Base-by-base conservation (phyloP, 1,140 invertebrate genomes). In the Bombus affinis region DNA sequence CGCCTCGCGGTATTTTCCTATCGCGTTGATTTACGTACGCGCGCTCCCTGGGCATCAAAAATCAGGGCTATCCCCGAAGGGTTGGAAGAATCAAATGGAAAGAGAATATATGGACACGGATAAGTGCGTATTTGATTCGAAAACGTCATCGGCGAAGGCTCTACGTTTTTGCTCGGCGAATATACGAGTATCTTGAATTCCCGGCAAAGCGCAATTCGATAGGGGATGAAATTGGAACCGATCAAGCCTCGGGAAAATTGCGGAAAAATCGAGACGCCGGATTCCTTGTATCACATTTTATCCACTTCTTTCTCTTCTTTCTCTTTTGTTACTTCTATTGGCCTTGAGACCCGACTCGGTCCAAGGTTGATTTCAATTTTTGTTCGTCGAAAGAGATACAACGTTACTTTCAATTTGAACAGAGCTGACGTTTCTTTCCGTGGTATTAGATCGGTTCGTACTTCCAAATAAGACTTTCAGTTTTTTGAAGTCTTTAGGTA, bases 21-120 rank as follows among this genome's bases (percentile, higher is more conserved):
- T 83, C 37, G 28, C 62, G 28, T 42, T 59, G 72, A 32, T 44
- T 76, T 83, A 76, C 28, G 53, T 76, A 75, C 10, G 53, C 25
- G 18, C 35, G 35, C 62, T 83, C 28, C 1, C 28, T 59, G n/a
- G 28, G 2, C 75, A 83, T 70, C 74, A 32, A 32, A 66, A 68
- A 83, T 68, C 59, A 13, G 32, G 22, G n/a, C 18, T 59, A 87
- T 84, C 80, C 85, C 88, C 86, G 59, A 77, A 90, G 85, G 71
- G 76, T 65, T 47, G 70, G 62, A 77, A 70, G 53, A 88, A 86
- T 75, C 77, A 65, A 79, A 44, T 73, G 42, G 66, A 75, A 74
- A 79, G 74, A 89, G 86, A 85, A 86, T 88, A 89, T 71, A 76
- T 57, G 71, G 76, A 86, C 79, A 66, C 74, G 87, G 83, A 84